Evolutionary conservation across 2,113 vertebrate species (phyloP).

Genomic region (Formicarius rufipectus): DNA sequence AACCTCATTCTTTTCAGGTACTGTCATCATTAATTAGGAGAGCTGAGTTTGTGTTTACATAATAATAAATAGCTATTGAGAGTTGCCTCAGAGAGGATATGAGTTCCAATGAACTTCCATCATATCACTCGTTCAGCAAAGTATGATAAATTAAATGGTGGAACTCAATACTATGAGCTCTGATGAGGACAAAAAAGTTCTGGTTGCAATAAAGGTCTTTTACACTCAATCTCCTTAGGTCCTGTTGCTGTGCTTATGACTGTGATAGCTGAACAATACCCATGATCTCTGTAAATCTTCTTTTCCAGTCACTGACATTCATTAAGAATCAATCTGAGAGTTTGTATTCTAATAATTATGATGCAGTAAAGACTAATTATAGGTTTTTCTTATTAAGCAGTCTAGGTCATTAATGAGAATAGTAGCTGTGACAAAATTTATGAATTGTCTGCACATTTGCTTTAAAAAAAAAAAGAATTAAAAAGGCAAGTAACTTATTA

Average conservation of each 20-base stretch:
- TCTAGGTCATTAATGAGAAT: slow-evolving; percentile 16
- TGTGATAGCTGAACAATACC: neutral
- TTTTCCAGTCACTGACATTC: neutral
- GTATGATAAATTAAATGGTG: slow-evolving; percentile 11
- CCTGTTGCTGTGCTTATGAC: neutral
- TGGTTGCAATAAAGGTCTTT: neutral
- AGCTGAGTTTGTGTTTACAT: neutral
- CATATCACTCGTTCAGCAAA: neutral
- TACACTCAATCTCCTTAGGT: neutral
- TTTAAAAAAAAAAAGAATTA: neutral
- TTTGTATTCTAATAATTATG: slow-evolving; percentile 27
- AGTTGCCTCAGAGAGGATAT: neutral
- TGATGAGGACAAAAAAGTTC: neutral
- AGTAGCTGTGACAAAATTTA: neutral
- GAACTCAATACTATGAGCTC: neutral
- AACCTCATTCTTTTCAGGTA: neutral
- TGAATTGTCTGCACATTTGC: neutral
- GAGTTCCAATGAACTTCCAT: neutral
- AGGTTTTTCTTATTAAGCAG: slow-evolving; percentile 31
- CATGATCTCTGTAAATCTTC: neutral
- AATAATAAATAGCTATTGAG: slow-evolving; percentile 7
- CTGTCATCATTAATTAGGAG: neutral
- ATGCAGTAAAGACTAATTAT: slow-evolving; percentile 24
- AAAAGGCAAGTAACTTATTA: neutral
- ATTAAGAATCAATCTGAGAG: slow-evolving; percentile 19